Evolutionary conservation across 2,113 vertebrate species (phyloP).

Genomic region (Halichoerus grypus): DNA sequence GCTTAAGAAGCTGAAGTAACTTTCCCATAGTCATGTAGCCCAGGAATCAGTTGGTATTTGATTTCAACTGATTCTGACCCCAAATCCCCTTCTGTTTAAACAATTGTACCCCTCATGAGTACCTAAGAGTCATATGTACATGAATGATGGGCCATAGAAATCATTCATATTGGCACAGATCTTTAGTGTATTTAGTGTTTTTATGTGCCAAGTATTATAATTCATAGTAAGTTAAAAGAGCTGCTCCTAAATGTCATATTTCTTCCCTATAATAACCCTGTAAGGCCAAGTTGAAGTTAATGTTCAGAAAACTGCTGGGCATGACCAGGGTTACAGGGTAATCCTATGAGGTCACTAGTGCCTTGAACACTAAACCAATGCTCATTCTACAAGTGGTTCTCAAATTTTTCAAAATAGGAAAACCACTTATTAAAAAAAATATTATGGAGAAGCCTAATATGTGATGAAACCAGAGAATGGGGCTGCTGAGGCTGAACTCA

Average conservation of each 20-base stretch:
- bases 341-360: neutral
- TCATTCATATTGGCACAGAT: neutral
- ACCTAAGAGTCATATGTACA: neutral
- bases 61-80: conserved; percentile 20
- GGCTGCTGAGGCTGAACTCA: neutral
- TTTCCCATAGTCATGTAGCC: neutral
- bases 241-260: neutral
- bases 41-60: neutral
- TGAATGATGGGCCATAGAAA: neutral
- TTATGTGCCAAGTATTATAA: neutral
- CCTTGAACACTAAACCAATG: neutral
- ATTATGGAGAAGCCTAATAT: neutral
- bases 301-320: neutral
- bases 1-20: neutral
- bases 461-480: neutral
- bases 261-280: neutral
- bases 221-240: neutral
- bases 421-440: neutral
- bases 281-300: neutral
- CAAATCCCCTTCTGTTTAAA: conserved; percentile 30
- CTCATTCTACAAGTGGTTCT: neutral
- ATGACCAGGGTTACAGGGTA: neutral
- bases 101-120: neutral
- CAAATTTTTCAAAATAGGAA: neutral
- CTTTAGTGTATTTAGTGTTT: neutral